Conservation (phyloP, 2,888 invertebrate species). For the Chaetoderma sp. region DNA sequence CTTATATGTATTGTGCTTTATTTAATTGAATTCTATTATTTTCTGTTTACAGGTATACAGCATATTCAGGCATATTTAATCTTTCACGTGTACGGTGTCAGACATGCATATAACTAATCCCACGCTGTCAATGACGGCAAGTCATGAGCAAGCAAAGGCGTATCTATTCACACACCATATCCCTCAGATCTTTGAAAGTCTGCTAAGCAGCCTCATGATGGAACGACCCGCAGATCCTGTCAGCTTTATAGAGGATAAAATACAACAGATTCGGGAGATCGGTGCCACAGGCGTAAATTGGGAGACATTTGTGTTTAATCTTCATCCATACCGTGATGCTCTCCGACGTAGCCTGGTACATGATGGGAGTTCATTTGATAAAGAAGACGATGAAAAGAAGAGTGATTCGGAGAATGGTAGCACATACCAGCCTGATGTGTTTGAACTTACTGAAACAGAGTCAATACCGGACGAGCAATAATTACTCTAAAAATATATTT, state of each 20-base stretch:
- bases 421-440: conserved; percentile 19
- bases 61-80: too few species aligned
- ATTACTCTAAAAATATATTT: too few species aligned
- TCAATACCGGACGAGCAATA: too few species aligned
- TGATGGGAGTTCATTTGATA: conserved; percentile 58
- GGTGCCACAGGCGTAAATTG: conserved; percentile 64
- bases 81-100: too few species aligned
- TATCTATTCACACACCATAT: conserved; percentile 59
- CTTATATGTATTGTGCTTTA: too few species aligned
- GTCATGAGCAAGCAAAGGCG: conserved; percentile 53
- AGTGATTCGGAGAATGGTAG: background rate
- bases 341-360: conserved; percentile 46
- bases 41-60: too few species aligned
- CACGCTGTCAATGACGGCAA: too few species aligned
- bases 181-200: conserved; percentile 65
- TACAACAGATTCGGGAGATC: conserved; percentile 57
- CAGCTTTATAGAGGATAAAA: conserved; percentile 58
- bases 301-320: conserved; percentile 63
- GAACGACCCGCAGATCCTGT: conserved; percentile 65
- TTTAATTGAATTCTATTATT: too few species aligned
- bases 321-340: conserved; percentile 62
- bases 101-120: too few species aligned
- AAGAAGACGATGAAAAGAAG: conserved; percentile 39
- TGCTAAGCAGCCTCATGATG: conserved; percentile 63
- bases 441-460: conserved; percentile 21